phyloP scores from a whole-genome alignment of 2,888 invertebrate genomes.

The Sympetrum striolatum region DNA sequence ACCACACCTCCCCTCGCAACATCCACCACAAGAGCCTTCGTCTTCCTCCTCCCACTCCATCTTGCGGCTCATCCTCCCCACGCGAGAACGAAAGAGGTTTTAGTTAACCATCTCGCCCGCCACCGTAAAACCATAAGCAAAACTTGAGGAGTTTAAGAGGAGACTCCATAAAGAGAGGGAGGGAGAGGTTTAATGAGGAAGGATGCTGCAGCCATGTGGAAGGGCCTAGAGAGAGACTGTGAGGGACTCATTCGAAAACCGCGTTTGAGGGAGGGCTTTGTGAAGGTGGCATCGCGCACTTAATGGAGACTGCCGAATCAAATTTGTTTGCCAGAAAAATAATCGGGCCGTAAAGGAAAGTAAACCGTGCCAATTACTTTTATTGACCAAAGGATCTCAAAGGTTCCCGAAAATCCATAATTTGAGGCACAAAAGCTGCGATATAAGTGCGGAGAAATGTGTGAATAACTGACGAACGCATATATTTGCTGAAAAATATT shows the following conservation, averaged over 20 bases:
- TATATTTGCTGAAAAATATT: too few relatives aligned
- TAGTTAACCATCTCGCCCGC: conserved; percentile 37
- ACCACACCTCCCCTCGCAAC: conserved; percentile 9
- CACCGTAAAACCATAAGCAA: conserved; percentile 32
- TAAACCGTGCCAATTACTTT: too few relatives aligned
- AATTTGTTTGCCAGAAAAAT: too few relatives aligned
- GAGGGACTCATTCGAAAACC: conserved; percentile 37
- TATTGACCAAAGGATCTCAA: too few relatives aligned
- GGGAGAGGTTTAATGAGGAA: neutral
- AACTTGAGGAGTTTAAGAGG: conserved; percentile 31
- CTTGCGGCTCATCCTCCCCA: neutral
- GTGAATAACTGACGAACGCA: too few relatives aligned
- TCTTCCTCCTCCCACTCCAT: neutral
- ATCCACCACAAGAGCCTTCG: neutral
- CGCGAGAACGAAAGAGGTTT: neutral
- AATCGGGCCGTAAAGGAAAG: too few relatives aligned
- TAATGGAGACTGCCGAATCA: conserved; percentile 2
- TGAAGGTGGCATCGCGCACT: conserved; percentile 31
- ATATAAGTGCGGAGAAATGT: too few relatives aligned
- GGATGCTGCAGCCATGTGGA: neutral
- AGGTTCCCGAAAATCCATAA: too few relatives aligned
- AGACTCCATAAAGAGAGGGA: neutral
- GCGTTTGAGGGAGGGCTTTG: conserved; percentile 35
- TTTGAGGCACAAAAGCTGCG: too few relatives aligned
- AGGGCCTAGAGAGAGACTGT: neutral